Evolutionary conservation across 2,888 invertebrate genomes (phyloP), one percentile per base, ranked within the genome.

Genomic region (Neoascia interrupta): DNA sequence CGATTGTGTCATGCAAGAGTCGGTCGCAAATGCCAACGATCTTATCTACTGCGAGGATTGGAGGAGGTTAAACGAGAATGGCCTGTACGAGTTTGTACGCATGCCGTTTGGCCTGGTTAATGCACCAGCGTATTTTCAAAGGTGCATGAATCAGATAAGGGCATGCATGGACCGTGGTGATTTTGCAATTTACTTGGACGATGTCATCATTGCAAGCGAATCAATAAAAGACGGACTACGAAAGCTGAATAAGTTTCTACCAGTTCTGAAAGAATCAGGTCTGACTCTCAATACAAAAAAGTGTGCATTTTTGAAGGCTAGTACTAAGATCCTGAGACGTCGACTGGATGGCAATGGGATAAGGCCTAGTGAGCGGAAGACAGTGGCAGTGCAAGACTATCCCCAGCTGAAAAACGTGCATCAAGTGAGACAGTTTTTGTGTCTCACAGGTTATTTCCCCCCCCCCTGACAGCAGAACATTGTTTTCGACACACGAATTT

Each of bases 401-500:
- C n/a, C n/a, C n/a, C n/a, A n/a, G n/a, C n/a, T n/a, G n/a, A n/a
- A n/a, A n/a, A n/a, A n/a, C n/a, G n/a, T n/a, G n/a, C n/a, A n/a
- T n/a, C n/a, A n/a, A n/a, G n/a, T n/a, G n/a, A n/a, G n/a, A n/a
- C n/a, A n/a, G n/a, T n/a, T n/a, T n/a, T n/a, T n/a, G n/a, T n/a
- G n/a, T n/a, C n/a, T n/a, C n/a, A n/a, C n/a, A n/a, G n/a, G n/a
- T n/a, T n/a, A n/a, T n/a, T n/a, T n/a, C n/a, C n/a, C n/a, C n/a
- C n/a, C n/a, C n/a, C n/a, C n/a, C n/a, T n/a, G n/a, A n/a, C n/a
- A n/a, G n/a, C n/a, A n/a, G n/a, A n/a, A n/a, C n/a, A n/a, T n/a
- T n/a, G n/a, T 74, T 74, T 23, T 60, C 53, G 10, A n/a, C n/a
- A 74, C 0, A 13, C 19, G n/a, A n/a, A n/a, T n/a, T n/a, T n/a